Conservation (phyloP, 2,797 vertebrate genomes). For the Coreius guichenoti region DNA sequence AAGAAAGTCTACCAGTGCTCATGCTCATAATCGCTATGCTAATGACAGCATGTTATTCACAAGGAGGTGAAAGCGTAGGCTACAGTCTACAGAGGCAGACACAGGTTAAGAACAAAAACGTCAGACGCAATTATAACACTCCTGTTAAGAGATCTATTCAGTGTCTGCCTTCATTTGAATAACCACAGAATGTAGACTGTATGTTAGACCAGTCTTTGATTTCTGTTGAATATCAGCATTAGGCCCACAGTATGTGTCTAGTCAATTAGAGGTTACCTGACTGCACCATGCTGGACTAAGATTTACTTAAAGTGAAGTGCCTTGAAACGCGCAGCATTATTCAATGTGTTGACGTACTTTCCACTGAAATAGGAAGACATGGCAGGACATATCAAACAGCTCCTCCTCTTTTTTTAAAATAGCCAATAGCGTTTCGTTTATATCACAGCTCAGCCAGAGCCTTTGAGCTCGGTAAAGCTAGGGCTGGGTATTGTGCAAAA, state of each 20-base stretch:
- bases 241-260: neutral
- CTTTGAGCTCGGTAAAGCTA: too few relatives aligned
- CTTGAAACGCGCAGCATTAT: neutral
- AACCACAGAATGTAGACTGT: neutral
- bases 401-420: neutral
- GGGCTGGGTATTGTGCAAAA: too few relatives aligned
- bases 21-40: conserved; percentile 49
- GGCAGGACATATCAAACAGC: neutral
- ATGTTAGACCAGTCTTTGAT: conserved; percentile 24
- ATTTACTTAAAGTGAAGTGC: neutral
- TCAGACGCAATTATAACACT: conserved; percentile 45
- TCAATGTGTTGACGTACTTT: neutral
- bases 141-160: conserved; percentile 29
- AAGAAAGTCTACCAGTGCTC: conserved; percentile 34
- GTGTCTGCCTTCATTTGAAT: conserved; percentile 10
- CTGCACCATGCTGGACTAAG: neutral
- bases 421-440: neutral
- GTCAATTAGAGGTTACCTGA: conserved; percentile 10
- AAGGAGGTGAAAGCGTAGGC: conserved; percentile 47
- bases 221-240: conserved; percentile 10
- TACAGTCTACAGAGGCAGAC: conserved; percentile 18
- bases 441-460: too few relatives aligned
- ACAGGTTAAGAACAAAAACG: conserved; percentile 50
- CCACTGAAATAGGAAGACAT: neutral
- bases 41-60: conserved; percentile 60